phyloP scores from a whole-genome alignment of 2,797 vertebrate genomes.

The Chelon auratus region DNA sequence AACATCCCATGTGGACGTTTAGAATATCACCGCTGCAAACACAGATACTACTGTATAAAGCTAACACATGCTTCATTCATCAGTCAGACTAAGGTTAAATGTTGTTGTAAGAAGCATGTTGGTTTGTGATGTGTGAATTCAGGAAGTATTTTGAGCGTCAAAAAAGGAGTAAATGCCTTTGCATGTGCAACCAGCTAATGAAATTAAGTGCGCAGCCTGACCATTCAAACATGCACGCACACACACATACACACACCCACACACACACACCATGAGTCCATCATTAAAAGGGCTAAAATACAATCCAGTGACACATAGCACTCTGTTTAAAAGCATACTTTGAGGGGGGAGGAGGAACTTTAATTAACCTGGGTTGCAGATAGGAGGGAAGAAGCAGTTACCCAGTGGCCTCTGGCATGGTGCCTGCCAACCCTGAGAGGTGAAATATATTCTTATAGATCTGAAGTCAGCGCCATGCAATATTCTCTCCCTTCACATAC shows the following conservation, averaged over 20 bases:
- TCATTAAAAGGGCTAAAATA: conserved; percentile 79
- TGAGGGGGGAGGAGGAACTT: conserved; percentile 73
- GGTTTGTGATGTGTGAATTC: conserved; percentile 10
- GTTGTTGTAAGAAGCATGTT: conserved; percentile 1
- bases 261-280: conserved; percentile 49
- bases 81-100: conserved; percentile 41
- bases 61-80: conserved; percentile 33
- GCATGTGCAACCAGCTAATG: conserved; percentile 32
- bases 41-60: conserved; percentile 5
- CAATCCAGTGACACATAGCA: conserved; percentile 78
- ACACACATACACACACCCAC: conserved; percentile 8
- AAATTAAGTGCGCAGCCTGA: conserved; percentile 45
- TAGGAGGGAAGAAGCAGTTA: conserved; percentile 64
- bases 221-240: conserved; percentile 33
- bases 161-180: conserved; percentile 9
- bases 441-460: conserved; percentile 81
- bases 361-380: conserved; percentile 81
- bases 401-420: conserved; percentile 74
- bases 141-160: conserved; percentile 13
- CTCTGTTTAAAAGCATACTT: conserved; percentile 83
- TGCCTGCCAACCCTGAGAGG: conserved; percentile 66
- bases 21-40: conserved; percentile 27
- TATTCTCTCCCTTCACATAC: conserved; percentile 61
- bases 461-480: conserved; percentile 64
- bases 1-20: conserved; percentile 50